Percentiles rank a stretch among this genome's conserved stretches.
Evolutionary conservation across 1,140 invertebrate species (phyloP).

Genomic region (Diorhabda elongata): DNA sequence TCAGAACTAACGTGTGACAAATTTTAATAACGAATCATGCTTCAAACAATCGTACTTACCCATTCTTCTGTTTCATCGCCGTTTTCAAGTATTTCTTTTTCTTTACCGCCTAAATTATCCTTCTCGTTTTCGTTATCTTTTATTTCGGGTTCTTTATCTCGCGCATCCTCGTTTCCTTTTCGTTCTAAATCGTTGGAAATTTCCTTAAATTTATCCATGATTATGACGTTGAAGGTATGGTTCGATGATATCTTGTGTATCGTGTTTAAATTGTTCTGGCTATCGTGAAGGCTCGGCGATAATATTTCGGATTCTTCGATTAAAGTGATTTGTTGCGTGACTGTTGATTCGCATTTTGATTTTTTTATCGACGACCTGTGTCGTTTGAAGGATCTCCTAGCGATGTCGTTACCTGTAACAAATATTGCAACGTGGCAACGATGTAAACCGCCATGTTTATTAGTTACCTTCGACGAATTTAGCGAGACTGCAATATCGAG

Average conservation of each 20-base stretch:
- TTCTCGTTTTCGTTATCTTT: too few species aligned
- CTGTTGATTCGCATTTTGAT: constrained; percentile 43
- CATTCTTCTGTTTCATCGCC: too few species aligned
- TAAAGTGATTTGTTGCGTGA: constrained; percentile 39
- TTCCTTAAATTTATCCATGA: too few species aligned
- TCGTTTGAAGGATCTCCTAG: constrained; percentile 65
- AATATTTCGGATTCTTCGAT: constrained; percentile 36
- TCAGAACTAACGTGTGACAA: too few species aligned
- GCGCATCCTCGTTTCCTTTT: too few species aligned
- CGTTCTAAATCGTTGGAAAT: too few species aligned
- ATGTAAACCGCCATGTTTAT: neutral
- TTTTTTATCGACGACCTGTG: constrained; percentile 30
- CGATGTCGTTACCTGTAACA: constrained; percentile 58
- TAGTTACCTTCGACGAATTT: constrained; percentile 70
- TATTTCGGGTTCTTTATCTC: too few species aligned
- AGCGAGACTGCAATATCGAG: constrained; percentile 68
- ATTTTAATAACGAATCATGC: too few species aligned
- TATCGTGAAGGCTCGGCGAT: constrained; percentile 26
- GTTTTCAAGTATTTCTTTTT: too few species aligned
- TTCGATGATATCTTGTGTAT: constrained; percentile 37
- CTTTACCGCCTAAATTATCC: too few species aligned
- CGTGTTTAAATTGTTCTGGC: constrained; percentile 37
- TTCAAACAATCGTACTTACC: too few species aligned
- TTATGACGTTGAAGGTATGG: too few species aligned
- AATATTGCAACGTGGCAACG: neutral